These are phyloP conservation scores for Neoseiulus cucumeris DNA, from an alignment of 1,140 invertebrate genomes.

Conservation along the genomic window DNA sequence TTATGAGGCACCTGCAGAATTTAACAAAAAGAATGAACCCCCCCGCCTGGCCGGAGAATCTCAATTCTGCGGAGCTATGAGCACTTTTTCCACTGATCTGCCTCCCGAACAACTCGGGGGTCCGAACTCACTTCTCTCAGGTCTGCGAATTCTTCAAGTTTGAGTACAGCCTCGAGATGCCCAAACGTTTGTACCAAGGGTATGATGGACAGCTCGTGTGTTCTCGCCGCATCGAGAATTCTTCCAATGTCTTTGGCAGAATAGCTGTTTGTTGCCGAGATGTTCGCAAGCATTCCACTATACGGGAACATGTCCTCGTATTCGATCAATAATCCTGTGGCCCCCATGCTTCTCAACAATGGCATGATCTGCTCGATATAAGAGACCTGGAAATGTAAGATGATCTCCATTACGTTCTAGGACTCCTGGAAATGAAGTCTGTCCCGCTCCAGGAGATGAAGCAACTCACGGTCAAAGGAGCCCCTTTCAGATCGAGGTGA, in stretches of 20 bases:
- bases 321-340: slow-evolving; percentile 33
- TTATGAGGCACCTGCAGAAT: slow-evolving; percentile 22
- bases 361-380: slow-evolving; percentile 51
- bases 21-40: too few relatives aligned
- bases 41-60: too few relatives aligned
- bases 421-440: too few relatives aligned
- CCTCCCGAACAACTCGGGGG: too few relatives aligned
- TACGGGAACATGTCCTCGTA: slow-evolving; percentile 38
- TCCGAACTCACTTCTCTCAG: slow-evolving; percentile 33
- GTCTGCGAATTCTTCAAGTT: slow-evolving; percentile 31
- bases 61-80: too few relatives aligned
- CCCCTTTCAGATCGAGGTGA: slow-evolving; percentile 76
- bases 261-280: slow-evolving; percentile 38
- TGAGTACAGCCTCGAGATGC: slow-evolving; percentile 37
- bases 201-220: slow-evolving; percentile 32
- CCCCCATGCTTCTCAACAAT: slow-evolving; percentile 43
- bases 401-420: too few relatives aligned
- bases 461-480: slow-evolving; percentile 40
- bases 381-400: slow-evolving; percentile 26
- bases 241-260: slow-evolving; percentile 28
- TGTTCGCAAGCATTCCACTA: slow-evolving; percentile 26
- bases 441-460: background rate
- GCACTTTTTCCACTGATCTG: too few relatives aligned
- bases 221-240: slow-evolving; percentile 26
- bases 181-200: slow-evolving; percentile 39